These are phyloP conservation scores for Halocaridina rubra DNA, from an alignment of 2,888 invertebrate species.

Conservation along the genomic window DNA sequence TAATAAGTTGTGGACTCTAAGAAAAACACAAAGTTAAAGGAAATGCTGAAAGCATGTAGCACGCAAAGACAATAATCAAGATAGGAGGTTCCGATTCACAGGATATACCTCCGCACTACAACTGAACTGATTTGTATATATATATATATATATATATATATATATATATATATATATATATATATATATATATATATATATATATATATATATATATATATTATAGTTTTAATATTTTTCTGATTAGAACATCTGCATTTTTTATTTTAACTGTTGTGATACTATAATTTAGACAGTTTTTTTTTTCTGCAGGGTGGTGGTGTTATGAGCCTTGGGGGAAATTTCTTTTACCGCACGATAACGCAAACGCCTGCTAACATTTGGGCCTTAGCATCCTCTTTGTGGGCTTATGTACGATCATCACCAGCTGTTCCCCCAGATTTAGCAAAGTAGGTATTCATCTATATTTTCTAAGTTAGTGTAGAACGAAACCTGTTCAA, in stretches of 20 bases:
- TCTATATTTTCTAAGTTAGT: too few species aligned
- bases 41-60: too few species aligned
- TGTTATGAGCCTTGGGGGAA: conserved; percentile 41
- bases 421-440: conserved; percentile 39
- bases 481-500: too few species aligned
- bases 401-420: conserved; percentile 37
- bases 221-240: background rate
- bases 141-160: too few species aligned
- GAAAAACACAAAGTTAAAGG: too few species aligned
- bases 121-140: too few species aligned
- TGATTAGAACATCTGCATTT: background rate
- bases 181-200: background rate
- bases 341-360: conserved; percentile 55
- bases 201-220: background rate
- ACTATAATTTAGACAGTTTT: background rate
- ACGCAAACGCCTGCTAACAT: conserved; percentile 55
- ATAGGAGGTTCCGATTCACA: too few species aligned
- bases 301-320: conserved; percentile 38
- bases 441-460: conserved; percentile 54
- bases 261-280: background rate
- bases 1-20: too few species aligned
- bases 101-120: too few species aligned
- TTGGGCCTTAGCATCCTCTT: conserved; percentile 41
- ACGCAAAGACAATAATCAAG: too few species aligned
- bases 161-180: background rate